Evolutionary conservation across 2,113 vertebrate species (phyloP).

Genomic region (Sphyrna mokarran): DNA sequence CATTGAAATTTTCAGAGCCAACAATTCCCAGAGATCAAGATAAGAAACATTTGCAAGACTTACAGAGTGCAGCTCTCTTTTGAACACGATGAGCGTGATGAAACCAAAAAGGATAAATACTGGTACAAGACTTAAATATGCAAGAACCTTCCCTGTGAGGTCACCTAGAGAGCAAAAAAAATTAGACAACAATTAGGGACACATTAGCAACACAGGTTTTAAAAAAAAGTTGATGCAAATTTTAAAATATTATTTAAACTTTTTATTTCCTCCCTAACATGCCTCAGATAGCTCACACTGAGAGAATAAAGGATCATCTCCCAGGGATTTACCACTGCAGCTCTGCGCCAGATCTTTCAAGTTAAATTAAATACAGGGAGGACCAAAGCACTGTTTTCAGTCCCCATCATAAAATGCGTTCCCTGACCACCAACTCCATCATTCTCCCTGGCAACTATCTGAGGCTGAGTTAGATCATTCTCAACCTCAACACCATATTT

Average conservation of each 20-base stretch:
- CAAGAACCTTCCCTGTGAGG: conserved; percentile 82
- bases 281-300: background rate
- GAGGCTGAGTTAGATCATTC: background rate
- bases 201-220: background rate
- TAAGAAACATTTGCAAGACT: conserved; percentile 47
- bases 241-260: background rate
- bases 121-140: conserved; percentile 85
- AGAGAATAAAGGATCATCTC: background rate
- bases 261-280: background rate
- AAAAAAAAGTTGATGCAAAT: conserved; percentile 18
- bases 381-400: background rate
- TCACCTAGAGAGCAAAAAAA: conserved; percentile 63
- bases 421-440: background rate
- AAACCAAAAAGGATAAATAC: conserved; percentile 86
- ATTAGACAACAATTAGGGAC: background rate
- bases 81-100: conserved; percentile 93
- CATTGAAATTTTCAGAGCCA: background rate
- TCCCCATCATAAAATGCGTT: background rate
- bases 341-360: background rate
- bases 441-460: background rate
- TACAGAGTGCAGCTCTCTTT: conserved; percentile 95
- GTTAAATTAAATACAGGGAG: background rate
- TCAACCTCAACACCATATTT: background rate
- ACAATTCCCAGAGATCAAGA: background rate
- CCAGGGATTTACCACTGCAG: background rate